Base-by-base conservation (phyloP, 2,888 invertebrate species). In the Pandemis corylana region DNA sequence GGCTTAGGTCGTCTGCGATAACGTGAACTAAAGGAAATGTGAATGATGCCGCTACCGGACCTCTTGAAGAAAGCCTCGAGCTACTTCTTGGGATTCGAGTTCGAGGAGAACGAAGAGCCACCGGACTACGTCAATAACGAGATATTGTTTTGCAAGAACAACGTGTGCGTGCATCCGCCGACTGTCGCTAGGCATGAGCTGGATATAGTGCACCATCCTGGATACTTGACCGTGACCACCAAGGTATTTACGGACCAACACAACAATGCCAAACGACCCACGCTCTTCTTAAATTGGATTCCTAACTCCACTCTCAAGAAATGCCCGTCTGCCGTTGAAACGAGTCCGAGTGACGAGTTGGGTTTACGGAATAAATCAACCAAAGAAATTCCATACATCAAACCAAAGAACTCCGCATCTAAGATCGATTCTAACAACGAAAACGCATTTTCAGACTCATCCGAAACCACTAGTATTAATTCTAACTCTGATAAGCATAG, bases 141-240 rank as follows among this genome's bases (percentile, higher is more conserved):
- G 94, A 96, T 97, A 76, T 93, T 98, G 68, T 98, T 97, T 89
- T 97, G 98, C 91, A 99, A 99, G 94, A 99, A 99, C 89, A 99
- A 99, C 91, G 98, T 99, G 51, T 99, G 99, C 90, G 99, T 99
- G 64, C 99, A 99, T 94, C 98, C 99, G 7, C 98, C 98, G 66
- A 97, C 97, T 0, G 95, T 97, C 77, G 96, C 97, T 69, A 95
- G 98, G 67, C 97, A 97, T 81, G 97, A 97, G 82, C 96, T 97
- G 71, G 98, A 98, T 80, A 96, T 97, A 46, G 95, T 98, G 0
- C 99, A 99, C 85, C 97, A 98, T 90, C 99, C 99, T 2, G 99
- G 96, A 28, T 99, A 99, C 87, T 95, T 99, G 81, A 98, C 98
- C 0, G 96, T 99, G 63, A 97, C 97, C 15, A 97, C 97, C 28